Evolutionary conservation across 2,113 vertebrate species (phyloP), one percentile per base, ranked within the genome.

Genomic region (Charina bottae): DNA sequence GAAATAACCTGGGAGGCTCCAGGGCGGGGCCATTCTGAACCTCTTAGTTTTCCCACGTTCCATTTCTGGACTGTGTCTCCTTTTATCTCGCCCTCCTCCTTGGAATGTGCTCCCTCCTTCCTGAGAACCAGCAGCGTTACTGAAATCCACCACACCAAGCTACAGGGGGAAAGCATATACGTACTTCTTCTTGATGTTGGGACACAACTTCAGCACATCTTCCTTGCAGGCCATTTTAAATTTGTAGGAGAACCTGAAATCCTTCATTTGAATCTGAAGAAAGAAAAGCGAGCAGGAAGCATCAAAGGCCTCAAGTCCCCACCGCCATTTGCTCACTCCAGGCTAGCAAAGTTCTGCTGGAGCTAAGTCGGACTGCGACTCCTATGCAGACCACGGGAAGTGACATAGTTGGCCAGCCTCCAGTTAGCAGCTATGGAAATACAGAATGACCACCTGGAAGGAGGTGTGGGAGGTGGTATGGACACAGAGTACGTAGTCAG

Each of bases 211-310:
- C 92, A 99, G 97, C 83, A 99, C 99, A 23, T 99, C 99, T 92
- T 99, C 99, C 95, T 99, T 99, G 96, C 99, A 99, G 78, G 99
- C 99, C 98, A 99, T 99, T 97, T 99, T 99, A 93, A 99, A 99
- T 95, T 99, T 99, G 95, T 99, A 99, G 0, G 99, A 99, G 96
- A 99, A 99, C 1, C 99, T 97, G 93, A 99, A 99, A 94, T 99
- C 99, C 97, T 99, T 99, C 98, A 99, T 99, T 90, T 99, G 99
- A 85, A 99, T 97, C 99, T 99, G 94, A 91, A 94, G 56, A 55
- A 53, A 33, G 26, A 56, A 78, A 59, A 49, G 24, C 3, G 19
- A 91, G 33, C 54, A 68, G 15, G 19, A 26, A 55, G 24, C 7
- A 49, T 23, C 46, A 62, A 54, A 28, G 19, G 49, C 33, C 72